Percentiles rank a stretch among this genome's conserved stretches.
Evolutionary conservation across 2,113 vertebrate genomes (phyloP).

Genomic region (Australoheros scitulus): DNA sequence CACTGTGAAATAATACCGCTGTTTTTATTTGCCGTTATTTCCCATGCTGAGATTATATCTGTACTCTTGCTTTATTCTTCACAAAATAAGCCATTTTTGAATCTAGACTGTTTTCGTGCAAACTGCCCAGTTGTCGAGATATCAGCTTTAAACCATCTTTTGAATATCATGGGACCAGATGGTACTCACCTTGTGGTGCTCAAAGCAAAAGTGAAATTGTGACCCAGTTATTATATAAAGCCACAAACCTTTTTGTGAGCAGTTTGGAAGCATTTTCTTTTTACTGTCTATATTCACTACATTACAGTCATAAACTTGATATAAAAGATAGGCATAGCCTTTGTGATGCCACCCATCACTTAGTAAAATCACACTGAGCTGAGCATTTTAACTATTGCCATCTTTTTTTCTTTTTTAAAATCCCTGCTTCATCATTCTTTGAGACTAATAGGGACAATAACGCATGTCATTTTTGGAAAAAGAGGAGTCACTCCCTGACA

Average conservation of each 20-base stretch:
- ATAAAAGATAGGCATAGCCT: background rate
- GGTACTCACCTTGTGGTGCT: background rate
- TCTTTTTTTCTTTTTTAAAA: too few species aligned
- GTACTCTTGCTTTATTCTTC: background rate
- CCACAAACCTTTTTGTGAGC: background rate
- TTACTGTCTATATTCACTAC: background rate
- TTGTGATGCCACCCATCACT: background rate
- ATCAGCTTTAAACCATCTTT: background rate
- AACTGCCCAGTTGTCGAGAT: background rate
- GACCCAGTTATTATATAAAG: background rate
- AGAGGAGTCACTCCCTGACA: too few species aligned
- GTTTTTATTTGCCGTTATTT: background rate
- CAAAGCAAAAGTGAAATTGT: background rate
- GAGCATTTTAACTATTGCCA: too few species aligned
- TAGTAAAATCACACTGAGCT: too few species aligned
- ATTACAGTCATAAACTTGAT: background rate
- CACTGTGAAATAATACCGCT: conserved; percentile 4
- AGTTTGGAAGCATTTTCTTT: background rate
- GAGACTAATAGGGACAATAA: background rate
- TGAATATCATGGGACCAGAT: background rate
- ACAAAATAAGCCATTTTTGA: background rate
- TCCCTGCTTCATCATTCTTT: background rate
- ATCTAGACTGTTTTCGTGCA: background rate
- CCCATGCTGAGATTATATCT: background rate
- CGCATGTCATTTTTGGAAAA: background rate